Evolutionary conservation across 2,797 vertebrate species (phyloP).

Genomic region (Neosilurus hyrtlii): DNA sequence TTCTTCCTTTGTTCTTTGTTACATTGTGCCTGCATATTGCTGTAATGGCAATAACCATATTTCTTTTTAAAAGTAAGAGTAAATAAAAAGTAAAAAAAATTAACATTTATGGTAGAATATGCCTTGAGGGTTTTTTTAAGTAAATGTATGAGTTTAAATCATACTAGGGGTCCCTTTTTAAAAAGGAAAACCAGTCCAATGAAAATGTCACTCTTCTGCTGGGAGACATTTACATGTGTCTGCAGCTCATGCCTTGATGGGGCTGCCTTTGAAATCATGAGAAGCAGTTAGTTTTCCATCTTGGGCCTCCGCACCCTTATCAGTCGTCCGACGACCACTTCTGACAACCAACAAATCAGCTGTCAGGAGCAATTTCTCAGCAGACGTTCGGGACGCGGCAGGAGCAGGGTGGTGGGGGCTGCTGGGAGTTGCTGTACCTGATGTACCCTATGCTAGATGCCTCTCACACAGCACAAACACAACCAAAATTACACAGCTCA

Average conservation of each 20-base stretch:
- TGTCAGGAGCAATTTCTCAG: conserved; percentile 67
- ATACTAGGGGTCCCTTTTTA: conserved; percentile 22
- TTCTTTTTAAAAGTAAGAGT: background rate
- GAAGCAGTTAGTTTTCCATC: conserved; percentile 58
- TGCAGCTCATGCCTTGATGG: conserved; percentile 50
- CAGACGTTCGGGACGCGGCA: conserved; percentile 40
- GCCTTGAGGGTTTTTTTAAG: background rate
- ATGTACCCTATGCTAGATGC: conserved; percentile 36
- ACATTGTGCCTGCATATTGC: conserved; percentile 29
- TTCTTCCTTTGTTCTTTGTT: conserved; percentile 38
- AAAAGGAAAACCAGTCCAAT: conserved; percentile 19
- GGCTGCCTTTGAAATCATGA: conserved; percentile 59
- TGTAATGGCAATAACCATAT: conserved; percentile 24
- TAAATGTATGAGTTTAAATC: conserved; percentile 7
- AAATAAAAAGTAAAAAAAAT: conserved; percentile 29
- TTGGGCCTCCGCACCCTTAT: conserved; percentile 57
- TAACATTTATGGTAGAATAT: background rate
- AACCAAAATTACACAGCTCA: conserved; percentile 23
- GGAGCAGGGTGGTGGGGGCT: conserved; percentile 14
- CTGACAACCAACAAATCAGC: conserved; percentile 70
- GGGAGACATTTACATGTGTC: conserved; percentile 61
- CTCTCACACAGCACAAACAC: conserved; percentile 24
- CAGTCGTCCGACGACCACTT: conserved; percentile 59
- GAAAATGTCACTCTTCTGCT: conserved; percentile 53
- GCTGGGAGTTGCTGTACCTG: conserved; percentile 43